Conservation (phyloP, 2,113 vertebrate genomes). For the Pao palembangensis region DNA sequence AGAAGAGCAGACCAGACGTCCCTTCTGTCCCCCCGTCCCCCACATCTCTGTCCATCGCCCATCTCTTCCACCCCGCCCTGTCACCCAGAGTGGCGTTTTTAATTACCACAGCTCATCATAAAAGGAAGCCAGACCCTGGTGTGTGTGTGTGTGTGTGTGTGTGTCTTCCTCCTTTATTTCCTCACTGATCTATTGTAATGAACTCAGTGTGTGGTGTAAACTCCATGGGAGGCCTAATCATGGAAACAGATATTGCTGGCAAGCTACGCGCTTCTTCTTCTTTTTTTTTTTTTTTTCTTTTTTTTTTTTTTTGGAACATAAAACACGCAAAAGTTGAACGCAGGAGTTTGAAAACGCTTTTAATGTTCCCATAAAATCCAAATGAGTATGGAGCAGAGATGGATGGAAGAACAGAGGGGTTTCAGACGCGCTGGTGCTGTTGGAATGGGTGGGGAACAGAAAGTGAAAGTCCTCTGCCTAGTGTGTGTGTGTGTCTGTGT, state of each 20-base stretch:
- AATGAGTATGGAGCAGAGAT: too few species aligned
- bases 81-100: constrained; percentile 65
- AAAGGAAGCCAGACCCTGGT: constrained; percentile 41
- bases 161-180: constrained; percentile 21
- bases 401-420: too few species aligned
- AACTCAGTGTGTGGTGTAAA: constrained; percentile 21
- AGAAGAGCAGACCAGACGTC: constrained; percentile 53
- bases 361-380: too few species aligned
- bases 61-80: constrained; percentile 20
- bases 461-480: too few species aligned
- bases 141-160: constrained; percentile 18
- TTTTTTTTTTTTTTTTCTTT: too few species aligned
- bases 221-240: constrained; percentile 37
- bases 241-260: constrained; percentile 22
- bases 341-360: too few species aligned
- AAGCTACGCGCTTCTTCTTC: neutral
- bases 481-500: too few species aligned
- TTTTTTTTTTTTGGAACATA: too few species aligned
- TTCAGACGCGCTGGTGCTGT: too few species aligned
- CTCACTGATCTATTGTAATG: constrained; percentile 44
- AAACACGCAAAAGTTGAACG: too few species aligned
- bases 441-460: too few species aligned
- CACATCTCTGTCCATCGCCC: constrained; percentile 30
- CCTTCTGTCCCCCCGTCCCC: constrained; percentile 4
- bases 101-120: constrained; percentile 63